Conservation (phyloP, 2,797 vertebrate genomes). For the Sebastes vulpes region DNA sequence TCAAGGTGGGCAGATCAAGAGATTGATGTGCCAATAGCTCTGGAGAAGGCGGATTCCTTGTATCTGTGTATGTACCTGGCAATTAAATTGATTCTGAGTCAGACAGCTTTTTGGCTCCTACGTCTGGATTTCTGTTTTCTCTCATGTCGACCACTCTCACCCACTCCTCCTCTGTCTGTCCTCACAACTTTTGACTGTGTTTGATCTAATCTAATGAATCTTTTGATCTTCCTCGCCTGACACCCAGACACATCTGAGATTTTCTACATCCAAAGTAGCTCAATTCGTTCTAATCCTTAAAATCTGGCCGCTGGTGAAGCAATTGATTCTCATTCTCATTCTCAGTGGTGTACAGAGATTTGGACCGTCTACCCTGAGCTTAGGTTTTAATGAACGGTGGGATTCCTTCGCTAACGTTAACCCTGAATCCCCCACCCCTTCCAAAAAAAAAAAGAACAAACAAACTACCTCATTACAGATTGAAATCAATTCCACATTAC, state of each 20-base stretch:
- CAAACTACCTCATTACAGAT: constrained; percentile 14
- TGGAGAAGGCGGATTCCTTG: constrained; percentile 4
- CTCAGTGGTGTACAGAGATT: constrained; percentile 43
- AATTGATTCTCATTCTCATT: constrained; percentile 40
- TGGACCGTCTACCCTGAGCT: constrained; percentile 23
- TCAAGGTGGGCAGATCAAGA: constrained; percentile 47
- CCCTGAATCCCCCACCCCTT: not conserved
- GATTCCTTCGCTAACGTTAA: constrained; percentile 31
- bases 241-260: constrained; percentile 61
- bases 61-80: constrained; percentile 28
- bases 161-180: constrained; percentile 48
- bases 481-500: constrained; percentile 23
- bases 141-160: constrained; percentile 41
- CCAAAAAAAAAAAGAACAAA: not conserved
- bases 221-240: constrained; percentile 72
- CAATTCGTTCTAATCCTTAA: constrained; percentile 63
- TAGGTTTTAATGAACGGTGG: constrained; percentile 52
- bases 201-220: constrained; percentile 76
- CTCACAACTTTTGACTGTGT: constrained; percentile 61
- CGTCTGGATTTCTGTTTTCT: constrained; percentile 40
- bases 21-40: constrained; percentile 11
- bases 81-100: constrained; percentile 53
- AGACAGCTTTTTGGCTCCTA: constrained; percentile 29
- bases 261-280: constrained; percentile 62
- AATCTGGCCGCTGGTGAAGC: constrained; percentile 51